Base-by-base conservation (phyloP, 2,888 invertebrate genomes). In the Athetis lepigone region DNA sequence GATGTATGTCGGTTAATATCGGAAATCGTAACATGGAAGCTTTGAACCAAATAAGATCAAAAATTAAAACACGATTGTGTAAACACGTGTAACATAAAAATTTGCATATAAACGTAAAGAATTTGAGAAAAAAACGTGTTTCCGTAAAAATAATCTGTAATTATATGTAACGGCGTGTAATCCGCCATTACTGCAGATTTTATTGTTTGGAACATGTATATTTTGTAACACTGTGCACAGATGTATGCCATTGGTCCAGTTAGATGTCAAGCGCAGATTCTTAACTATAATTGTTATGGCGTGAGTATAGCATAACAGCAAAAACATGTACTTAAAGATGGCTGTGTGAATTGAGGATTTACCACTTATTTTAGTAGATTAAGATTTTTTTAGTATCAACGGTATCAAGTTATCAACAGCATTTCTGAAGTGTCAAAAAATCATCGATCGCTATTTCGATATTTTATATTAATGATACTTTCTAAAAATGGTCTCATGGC, bases 91-190 rank as follows among this genome's bases (percentile, higher is more conserved):
- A 50, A 72, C 19, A 43, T 39, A 61, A 3, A 37, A 13, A 73
- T 66, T 66, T 16, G 37, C 77, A 73, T 77, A 63, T 7, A 40
- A 63, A 63, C 36, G 49, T 58, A 5, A 37, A 18, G 42, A 45
- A 68, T 64, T 43, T 33, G 39, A 25, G 19, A 11, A 46, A 62
- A 70, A 62, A 27, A 23, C 27, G n/a, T 40, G 55, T 63, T 64
- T 71, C 63, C 46, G 43, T 39, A 61, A 60, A 70, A 43, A 70
- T 46, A 2, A 60, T 49, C 33, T 27, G 61, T 77, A 77, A 77
- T 77, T 78, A 66, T 45, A 70, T 59, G 52, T 68, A 74, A 66
- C 11, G 54, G 27, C 43, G 45, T 66, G 66, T 77, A 72, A 75
- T 71, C 36, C 13, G 43, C 18, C 8, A 37, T 65, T 70, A 75